Conservation (phyloP, 2,888 invertebrate genomes). For the Panopea generosa region DNA sequence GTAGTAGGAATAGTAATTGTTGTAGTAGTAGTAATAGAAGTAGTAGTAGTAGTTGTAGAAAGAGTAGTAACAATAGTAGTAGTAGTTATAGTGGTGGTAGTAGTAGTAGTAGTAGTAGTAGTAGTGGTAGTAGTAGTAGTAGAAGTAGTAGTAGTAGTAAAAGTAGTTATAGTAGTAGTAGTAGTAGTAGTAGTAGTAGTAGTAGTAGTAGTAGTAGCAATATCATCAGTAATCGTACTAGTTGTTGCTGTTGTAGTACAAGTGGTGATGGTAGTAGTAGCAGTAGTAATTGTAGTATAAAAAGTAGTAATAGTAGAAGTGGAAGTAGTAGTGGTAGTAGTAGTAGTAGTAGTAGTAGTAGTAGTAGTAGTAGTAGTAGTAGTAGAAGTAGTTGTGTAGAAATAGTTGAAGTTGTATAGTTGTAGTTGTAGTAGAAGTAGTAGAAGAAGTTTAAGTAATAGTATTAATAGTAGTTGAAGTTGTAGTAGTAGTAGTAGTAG, state of each 20-base stretch:
- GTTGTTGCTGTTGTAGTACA: too few species aligned
- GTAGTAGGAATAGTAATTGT: too few species aligned
- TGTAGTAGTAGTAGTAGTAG: neutral
- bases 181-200: neutral
- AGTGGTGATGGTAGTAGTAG: too few species aligned
- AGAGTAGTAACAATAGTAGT: too few species aligned
- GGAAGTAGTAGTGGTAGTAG: constrained; percentile 1
- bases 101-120: constrained; percentile 1
- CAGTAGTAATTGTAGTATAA: too few species aligned
- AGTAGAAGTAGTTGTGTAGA: constrained; percentile 1
- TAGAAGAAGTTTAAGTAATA: neutral
- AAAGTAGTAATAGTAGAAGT: too few species aligned
- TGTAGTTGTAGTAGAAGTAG: neutral
- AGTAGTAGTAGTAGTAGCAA: neutral
- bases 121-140: neutral
- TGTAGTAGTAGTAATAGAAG: too few species aligned
- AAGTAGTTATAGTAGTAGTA: neutral
- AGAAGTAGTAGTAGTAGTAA: neutral
- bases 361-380: constrained; percentile 3
- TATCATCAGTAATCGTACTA: too few species aligned
- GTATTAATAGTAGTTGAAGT: too few species aligned
- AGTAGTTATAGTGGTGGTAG: neutral
- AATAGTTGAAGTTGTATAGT: too few species aligned
- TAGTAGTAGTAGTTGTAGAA: too few species aligned
- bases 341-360: constrained; percentile 3